A percentile compares a stretch with the other conserved stretches of the same genome.
Conservation (phyloP, 2,113 vertebrate species). For the Lynx canadensis region DNA sequence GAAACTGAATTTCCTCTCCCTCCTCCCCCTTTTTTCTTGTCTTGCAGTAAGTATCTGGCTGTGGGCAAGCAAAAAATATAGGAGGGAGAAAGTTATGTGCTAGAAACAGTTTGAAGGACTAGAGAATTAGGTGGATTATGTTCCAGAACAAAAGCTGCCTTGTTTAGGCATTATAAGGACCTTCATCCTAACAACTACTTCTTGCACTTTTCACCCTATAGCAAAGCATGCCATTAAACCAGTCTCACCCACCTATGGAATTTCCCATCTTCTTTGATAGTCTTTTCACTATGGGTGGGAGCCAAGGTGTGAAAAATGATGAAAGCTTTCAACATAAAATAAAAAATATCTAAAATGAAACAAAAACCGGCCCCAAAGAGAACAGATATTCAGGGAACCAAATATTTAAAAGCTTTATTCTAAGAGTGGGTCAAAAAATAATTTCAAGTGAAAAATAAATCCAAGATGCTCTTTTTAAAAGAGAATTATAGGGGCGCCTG, state of each 20-base stretch:
- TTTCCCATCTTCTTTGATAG: neutral
- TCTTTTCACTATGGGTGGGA: neutral
- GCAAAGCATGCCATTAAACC: neutral
- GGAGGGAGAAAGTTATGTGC: neutral
- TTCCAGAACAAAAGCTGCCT: neutral
- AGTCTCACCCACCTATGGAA: neutral
- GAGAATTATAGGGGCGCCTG: too few relatives aligned
- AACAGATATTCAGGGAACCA: neutral
- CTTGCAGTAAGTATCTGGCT: neutral
- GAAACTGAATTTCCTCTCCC: neutral
- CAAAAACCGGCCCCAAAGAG: neutral
- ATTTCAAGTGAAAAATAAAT: neutral
- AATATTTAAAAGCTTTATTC: neutral
- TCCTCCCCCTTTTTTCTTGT: neutral
- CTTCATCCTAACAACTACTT: neutral
- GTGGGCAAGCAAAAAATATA: neutral
- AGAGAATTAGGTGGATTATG: neutral
- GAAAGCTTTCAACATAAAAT: neutral
- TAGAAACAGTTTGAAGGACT: neutral
- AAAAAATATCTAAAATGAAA: neutral
- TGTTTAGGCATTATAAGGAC: neutral
- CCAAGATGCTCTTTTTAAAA: neutral
- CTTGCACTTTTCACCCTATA: neutral
- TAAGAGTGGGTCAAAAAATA: neutral
- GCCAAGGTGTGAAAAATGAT: neutral